These are phyloP conservation scores for Gymnogyps californianus DNA, from an alignment of 2,113 vertebrate genomes.

Conservation along the genomic window DNA sequence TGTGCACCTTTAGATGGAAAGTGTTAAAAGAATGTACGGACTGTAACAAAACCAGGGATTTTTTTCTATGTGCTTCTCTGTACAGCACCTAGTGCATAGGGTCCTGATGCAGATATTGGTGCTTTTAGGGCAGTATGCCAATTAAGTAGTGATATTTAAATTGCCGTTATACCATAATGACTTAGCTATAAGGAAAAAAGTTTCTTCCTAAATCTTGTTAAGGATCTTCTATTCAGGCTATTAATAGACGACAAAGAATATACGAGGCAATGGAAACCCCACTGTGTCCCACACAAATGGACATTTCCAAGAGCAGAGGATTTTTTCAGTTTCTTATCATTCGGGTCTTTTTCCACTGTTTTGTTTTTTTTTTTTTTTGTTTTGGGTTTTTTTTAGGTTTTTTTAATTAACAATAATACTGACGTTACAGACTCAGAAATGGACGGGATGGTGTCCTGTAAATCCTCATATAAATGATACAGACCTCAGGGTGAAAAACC, in stretches of 20 bases:
- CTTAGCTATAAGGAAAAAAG: neutral
- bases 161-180: neutral
- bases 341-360: fast-evolving
- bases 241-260: neutral
- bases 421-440: neutral
- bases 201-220: neutral
- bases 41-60: neutral
- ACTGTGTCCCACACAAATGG: neutral
- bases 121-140: neutral
- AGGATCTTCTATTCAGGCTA: neutral
- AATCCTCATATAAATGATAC: neutral
- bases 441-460: neutral
- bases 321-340: neutral
- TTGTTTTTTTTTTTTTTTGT: neutral
- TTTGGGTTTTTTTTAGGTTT: neutral
- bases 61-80: neutral
- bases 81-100: neutral
- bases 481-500: neutral
- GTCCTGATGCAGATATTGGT: neutral
- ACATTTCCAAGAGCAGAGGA: neutral
- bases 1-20: neutral
- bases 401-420: neutral
- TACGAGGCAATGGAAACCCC: fast-evolving
- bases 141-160: neutral
- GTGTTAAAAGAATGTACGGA: neutral